Conservation (phyloP, 2,888 invertebrate species). For the Teleiodes luculella region DNA sequence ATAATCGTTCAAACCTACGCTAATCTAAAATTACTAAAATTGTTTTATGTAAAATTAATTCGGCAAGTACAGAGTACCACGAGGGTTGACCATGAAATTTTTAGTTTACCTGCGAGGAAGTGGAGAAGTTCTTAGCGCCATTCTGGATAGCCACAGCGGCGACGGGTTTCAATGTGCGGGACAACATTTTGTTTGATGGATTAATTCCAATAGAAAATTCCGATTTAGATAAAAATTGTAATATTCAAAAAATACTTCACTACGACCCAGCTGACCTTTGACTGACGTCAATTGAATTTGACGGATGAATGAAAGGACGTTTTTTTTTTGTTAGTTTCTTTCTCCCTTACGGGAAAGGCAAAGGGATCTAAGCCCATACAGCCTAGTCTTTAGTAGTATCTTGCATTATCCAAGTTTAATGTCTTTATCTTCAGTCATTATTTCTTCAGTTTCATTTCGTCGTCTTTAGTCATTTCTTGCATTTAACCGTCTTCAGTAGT, state of each 20-base stretch:
- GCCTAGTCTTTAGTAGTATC: no score
- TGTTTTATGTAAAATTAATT: not conserved
- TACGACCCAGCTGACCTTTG: conserved; percentile 61
- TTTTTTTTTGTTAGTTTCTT: no score
- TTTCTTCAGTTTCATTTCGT: no score
- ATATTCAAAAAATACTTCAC: conserved; percentile 29
- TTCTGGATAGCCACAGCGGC: conserved; percentile 67
- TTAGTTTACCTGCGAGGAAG: conserved; percentile 73
- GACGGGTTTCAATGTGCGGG: conserved; percentile 79
- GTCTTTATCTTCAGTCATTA: no score
- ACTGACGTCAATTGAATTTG: no score
- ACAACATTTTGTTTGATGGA: conserved; percentile 76
- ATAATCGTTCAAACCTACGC: not conserved
- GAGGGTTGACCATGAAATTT: not conserved
- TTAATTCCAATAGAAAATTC: conserved; percentile 10
- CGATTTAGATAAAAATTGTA: conserved; percentile 19
- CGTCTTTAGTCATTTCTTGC: no score
- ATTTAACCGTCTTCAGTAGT: no score
- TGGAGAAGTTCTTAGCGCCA: conserved; percentile 80
- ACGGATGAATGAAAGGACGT: no score
- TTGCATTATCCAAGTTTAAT: no score
- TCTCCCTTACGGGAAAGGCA: no score
- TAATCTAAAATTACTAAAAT: no score
- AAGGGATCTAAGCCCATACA: no score
- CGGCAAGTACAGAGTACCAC: not conserved